Conservation (phyloP, 2,888 invertebrate species). For the Ornithoptera alexandrae region DNA sequence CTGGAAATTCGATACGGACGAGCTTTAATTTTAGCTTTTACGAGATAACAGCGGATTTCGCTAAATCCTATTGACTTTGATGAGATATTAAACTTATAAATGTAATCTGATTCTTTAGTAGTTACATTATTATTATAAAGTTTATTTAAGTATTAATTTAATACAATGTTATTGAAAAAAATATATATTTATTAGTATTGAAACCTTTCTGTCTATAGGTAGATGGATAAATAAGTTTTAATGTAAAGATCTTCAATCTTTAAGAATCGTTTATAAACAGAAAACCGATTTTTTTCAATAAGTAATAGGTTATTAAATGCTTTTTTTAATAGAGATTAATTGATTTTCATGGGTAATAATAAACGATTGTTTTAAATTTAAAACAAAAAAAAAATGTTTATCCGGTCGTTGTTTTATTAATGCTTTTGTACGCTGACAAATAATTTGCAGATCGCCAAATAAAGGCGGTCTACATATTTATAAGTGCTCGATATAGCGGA, state of each 20-base stretch:
- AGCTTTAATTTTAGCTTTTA: conserved; percentile 33
- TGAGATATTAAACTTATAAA: conserved; percentile 13
- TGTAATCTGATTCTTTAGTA: conserved; percentile 1
- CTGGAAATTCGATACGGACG: conserved; percentile 36
- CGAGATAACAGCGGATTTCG: conserved; percentile 30
- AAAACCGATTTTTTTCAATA: not conserved
- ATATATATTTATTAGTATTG: no score
- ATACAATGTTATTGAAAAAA: not conserved
- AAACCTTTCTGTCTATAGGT: no score
- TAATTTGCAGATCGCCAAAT: conserved; percentile 57
- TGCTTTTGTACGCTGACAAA: conserved; percentile 50
- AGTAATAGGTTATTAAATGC: not conserved
- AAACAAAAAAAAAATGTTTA: not conserved
- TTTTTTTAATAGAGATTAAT: not conserved
- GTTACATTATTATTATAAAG: not conserved
- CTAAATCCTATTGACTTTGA: conserved; percentile 25
- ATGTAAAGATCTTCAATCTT: no score
- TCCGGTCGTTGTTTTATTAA: conserved; percentile 46
- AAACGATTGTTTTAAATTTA: not conserved
- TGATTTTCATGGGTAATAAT: not conserved
- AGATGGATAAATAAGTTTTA: no score
- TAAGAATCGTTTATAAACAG: not conserved
- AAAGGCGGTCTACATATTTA: conserved; percentile 63
- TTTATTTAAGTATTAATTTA: conserved; percentile 24
- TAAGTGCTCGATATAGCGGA: conserved; percentile 54